Conservation (phyloP, 2,113 vertebrate genomes). For the Lamprotornis superbus region DNA sequence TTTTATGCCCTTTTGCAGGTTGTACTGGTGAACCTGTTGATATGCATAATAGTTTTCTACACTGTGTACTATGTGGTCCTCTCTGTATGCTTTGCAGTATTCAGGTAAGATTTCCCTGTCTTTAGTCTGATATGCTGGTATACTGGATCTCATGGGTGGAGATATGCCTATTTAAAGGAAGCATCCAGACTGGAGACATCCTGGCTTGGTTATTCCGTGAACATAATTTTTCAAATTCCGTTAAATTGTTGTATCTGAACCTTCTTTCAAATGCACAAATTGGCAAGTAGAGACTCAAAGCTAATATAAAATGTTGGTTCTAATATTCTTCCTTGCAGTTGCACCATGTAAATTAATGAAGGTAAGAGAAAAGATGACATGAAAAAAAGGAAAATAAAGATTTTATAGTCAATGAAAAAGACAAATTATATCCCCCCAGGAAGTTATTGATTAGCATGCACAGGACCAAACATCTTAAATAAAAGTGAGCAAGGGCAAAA, state of each 20-base stretch:
- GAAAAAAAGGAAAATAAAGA: not conserved
- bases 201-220: not conserved
- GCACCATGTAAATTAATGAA: not conserved
- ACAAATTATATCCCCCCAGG: not conserved
- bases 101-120: slow-evolving; percentile 72
- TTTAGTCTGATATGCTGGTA: not conserved
- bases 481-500: not conserved
- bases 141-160: not conserved
- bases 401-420: not conserved
- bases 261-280: not conserved
- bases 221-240: not conserved
- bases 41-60: slow-evolving; percentile 82
- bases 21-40: slow-evolving; percentile 77
- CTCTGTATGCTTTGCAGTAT: slow-evolving; percentile 76
- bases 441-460: not conserved
- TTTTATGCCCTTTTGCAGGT: slow-evolving; percentile 60
- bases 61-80: slow-evolving; percentile 80
- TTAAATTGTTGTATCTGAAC: not conserved
- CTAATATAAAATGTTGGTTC: not conserved
- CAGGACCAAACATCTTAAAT: not conserved
- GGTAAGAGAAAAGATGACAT: not conserved
- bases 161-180: not conserved
- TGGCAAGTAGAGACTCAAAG: not conserved
- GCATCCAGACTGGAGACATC: not conserved
- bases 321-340: not conserved